Evolutionary conservation across 2,888 invertebrate genomes (phyloP).

Genomic region (Synergus itoensis): DNA sequence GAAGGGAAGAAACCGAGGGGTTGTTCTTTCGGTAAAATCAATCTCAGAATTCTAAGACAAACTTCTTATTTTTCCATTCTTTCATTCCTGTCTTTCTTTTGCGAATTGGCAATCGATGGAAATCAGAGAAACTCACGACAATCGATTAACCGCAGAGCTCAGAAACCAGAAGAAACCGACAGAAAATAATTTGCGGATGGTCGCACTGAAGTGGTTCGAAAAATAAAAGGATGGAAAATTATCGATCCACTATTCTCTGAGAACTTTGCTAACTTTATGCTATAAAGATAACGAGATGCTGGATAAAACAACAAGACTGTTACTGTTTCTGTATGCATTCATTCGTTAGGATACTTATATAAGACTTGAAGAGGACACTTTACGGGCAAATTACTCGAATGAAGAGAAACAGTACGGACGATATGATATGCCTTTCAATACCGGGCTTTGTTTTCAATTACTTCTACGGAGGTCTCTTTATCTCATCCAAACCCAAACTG

Average conservation of each 20-base stretch:
- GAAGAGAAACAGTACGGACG: constrained; percentile 11
- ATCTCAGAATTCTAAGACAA: no score
- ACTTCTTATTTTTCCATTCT: no score
- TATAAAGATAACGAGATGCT: background rate
- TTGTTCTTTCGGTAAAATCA: no score
- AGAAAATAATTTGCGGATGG: background rate
- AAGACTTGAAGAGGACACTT: background rate
- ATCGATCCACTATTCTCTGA: background rate
- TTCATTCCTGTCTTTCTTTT: no score
- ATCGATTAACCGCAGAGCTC: no score
- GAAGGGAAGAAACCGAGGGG: background rate
- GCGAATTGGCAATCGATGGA: no score
- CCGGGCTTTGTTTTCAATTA: constrained; percentile 19
- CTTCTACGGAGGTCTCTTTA: background rate
- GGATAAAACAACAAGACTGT: constrained; percentile 14
- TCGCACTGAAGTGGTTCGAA: constrained; percentile 1
- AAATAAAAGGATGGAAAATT: constrained; percentile 5
- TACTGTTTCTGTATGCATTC: background rate
- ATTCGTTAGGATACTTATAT: background rate
- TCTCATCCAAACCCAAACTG: background rate
- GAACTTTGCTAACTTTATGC: constrained; percentile 17
- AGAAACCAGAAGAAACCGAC: background rate
- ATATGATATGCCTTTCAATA: constrained; percentile 17
- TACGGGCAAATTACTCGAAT: constrained; percentile 23
- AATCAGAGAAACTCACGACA: no score